A percentile compares a stretch with the other conserved stretches of the same genome.
Evolutionary conservation across 2,113 vertebrate species (phyloP).

Genomic region (Perccottus glenii): DNA sequence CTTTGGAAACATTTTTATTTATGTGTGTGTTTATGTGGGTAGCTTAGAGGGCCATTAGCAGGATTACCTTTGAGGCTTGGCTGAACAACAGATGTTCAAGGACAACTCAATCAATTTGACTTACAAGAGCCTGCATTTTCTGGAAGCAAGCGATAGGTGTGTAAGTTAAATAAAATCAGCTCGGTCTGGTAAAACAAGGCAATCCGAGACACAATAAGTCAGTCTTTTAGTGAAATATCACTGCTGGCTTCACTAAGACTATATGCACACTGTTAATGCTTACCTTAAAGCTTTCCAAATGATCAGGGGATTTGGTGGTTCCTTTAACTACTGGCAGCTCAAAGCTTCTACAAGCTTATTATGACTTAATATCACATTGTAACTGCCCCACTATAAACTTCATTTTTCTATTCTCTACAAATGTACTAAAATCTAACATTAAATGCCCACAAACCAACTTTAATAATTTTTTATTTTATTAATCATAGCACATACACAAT

Average conservation of each 20-base stretch:
- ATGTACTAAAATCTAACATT: too few relatives aligned
- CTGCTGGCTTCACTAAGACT: slow-evolving; percentile 47
- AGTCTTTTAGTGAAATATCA: slow-evolving; percentile 41
- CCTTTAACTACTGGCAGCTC: slow-evolving; percentile 13
- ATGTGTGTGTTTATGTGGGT: slow-evolving; percentile 82
- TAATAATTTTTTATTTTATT: background rate
- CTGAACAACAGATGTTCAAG: slow-evolving; percentile 82
- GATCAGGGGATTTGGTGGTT: slow-evolving; percentile 11
- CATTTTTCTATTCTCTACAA: too few relatives aligned
- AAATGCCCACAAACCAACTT: background rate
- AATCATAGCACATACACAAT: background rate
- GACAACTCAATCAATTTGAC: slow-evolving; percentile 81
- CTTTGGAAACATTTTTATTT: slow-evolving; percentile 84
- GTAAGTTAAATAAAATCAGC: slow-evolving; percentile 36
- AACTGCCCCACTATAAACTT: background rate
- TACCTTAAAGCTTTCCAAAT: slow-evolving; percentile 15
- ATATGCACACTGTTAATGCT: slow-evolving; percentile 22
- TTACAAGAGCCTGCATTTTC: slow-evolving; percentile 69
- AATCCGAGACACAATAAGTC: slow-evolving; percentile 21
- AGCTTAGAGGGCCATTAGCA: slow-evolving; percentile 83
- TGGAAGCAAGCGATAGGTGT: slow-evolving; percentile 64
- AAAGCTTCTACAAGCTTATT: background rate
- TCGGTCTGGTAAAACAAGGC: slow-evolving; percentile 39
- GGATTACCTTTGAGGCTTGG: slow-evolving; percentile 83
- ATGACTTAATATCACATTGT: slow-evolving; percentile 1